phyloP scores from a whole-genome alignment of 2,888 invertebrate species.

The Esperia sulphurella region DNA sequence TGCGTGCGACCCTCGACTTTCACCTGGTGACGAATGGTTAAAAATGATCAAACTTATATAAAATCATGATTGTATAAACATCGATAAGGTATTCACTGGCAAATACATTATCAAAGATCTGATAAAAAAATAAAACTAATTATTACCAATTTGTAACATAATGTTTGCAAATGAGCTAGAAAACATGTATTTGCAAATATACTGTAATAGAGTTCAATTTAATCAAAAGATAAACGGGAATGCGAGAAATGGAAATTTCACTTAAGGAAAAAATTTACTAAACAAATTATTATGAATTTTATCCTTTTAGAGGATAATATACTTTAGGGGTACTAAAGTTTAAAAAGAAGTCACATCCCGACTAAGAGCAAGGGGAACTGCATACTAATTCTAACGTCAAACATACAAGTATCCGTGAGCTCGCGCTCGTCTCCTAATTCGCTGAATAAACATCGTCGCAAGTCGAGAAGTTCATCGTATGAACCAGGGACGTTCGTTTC shows the following conservation, averaged over 20 bases:
- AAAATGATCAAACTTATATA: no score
- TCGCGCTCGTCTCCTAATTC: constrained; percentile 53
- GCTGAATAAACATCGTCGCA: constrained; percentile 22
- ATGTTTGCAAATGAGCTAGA: neutral
- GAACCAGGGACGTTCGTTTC: constrained; percentile 40
- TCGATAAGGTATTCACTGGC: no score
- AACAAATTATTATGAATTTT: no score
- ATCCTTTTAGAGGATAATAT: neutral
- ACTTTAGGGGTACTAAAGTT: neutral
- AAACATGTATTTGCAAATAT: neutral
- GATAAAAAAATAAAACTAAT: no score
- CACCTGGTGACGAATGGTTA: constrained; percentile 79
- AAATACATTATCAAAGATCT: no score
- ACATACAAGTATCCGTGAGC: constrained; percentile 39
- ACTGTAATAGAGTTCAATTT: no score
- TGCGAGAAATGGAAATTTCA: no score
- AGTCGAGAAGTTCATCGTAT: constrained; percentile 28
- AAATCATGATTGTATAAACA: no score
- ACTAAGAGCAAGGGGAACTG: constrained; percentile 17
- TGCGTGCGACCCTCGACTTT: constrained; percentile 94
- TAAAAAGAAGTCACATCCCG: constrained; percentile 5
- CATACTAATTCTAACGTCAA: constrained; percentile 55
- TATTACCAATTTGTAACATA: no score
- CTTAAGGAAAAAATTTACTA: no score
- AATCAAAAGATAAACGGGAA: no score